phyloP scores from a whole-genome alignment of 1,140 invertebrate species.

The Ephestia elutella region DNA sequence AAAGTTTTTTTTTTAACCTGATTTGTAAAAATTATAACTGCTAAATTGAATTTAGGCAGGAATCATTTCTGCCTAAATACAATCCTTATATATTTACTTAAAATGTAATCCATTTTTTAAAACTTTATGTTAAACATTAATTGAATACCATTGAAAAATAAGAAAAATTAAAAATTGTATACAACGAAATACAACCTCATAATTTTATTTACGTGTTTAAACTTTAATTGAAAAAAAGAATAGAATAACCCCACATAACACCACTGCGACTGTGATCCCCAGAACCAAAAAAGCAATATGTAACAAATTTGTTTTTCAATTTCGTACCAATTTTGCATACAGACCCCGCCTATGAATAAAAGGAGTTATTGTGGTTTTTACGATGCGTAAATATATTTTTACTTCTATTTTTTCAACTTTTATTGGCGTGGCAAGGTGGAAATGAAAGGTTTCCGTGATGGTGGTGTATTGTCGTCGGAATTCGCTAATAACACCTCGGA shows the following conservation, averaged over 20 bases:
- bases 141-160: no score
- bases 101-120: no score
- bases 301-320: slow-evolving; percentile 74
- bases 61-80: no score
- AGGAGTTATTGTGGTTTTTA: slow-evolving; percentile 62
- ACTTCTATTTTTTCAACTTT: slow-evolving; percentile 40
- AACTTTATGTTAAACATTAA: no score
- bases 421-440: slow-evolving; percentile 45
- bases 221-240: slow-evolving; percentile 7
- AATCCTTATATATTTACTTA: no score
- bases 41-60: no score
- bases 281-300: slow-evolving; percentile 70
- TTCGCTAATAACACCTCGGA: slow-evolving; percentile 31
- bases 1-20: no score
- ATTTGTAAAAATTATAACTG: no score
- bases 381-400: slow-evolving; percentile 52
- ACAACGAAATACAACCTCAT: no score
- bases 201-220: no score
- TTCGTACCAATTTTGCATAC: slow-evolving; percentile 72
- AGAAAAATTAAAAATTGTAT: no score
- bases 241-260: slow-evolving; percentile 28
- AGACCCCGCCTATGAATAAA: slow-evolving; percentile 49
- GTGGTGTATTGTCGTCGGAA: slow-evolving; percentile 36
- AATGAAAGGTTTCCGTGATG: slow-evolving; percentile 43
- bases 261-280: slow-evolving; percentile 14